These are phyloP conservation scores for Bagarius yarrelli DNA, from an alignment of 2,113 vertebrate genomes.

Conservation along the genomic window DNA sequence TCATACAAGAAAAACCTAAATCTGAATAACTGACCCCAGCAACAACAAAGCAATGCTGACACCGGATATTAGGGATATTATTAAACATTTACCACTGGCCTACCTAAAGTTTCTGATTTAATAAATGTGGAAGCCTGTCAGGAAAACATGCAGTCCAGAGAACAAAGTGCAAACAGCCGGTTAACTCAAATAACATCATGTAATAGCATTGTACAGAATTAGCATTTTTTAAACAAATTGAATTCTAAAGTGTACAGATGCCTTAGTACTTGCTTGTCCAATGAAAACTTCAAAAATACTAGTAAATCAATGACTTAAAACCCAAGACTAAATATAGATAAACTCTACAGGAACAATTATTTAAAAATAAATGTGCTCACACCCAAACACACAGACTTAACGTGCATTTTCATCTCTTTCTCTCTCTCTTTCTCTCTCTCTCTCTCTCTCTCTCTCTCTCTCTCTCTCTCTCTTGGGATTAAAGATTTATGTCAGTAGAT, in stretches of 20 bases:
- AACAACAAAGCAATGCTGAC: background rate
- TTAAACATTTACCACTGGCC: background rate
- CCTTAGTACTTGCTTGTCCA: background rate
- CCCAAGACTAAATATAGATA: background rate
- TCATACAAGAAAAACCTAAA: background rate
- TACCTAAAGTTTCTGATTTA: background rate
- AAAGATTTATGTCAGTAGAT: conserved; percentile 44
- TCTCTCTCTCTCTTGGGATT: background rate
- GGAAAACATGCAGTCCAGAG: background rate
- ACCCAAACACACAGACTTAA: background rate
- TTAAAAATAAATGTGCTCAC: background rate
- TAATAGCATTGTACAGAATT: background rate
- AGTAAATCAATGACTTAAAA: background rate
- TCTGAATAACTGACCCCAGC: background rate
- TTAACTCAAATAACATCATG: background rate
- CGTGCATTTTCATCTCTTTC: too few species aligned
- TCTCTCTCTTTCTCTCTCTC: too few species aligned
- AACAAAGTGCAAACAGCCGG: background rate
- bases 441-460: background rate
- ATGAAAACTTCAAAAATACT: background rate
- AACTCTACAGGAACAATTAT: background rate
- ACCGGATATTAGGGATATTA: background rate
- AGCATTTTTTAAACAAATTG: too few species aligned
- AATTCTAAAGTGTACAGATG: background rate
- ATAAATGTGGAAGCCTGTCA: background rate